Evolutionary conservation across 2,888 invertebrate genomes (phyloP), one percentile per base, ranked within the genome.

Genomic region (Clunio marinus): DNA sequence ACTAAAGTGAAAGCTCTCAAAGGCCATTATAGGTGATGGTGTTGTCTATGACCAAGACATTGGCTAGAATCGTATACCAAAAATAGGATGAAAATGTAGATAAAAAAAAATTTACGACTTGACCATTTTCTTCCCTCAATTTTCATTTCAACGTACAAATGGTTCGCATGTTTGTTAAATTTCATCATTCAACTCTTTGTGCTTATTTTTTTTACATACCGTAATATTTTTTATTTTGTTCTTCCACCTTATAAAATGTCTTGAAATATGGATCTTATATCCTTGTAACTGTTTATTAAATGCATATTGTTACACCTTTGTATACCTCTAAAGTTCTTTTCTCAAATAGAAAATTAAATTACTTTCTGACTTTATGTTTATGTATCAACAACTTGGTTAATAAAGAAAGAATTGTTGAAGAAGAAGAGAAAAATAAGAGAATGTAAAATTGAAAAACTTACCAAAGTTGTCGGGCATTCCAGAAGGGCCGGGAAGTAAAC

Each of bases 401-500:
- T 37, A 63, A 45, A 63, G 70, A 68, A 71, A 4, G 32, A 4
- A 32, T 32, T 76, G 76, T 74, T n/a, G 4, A 15, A n/a, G 15
- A 27, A 58, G 17, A 58, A 58, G 27, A 27, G 22, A 24, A 13
- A 57, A 57, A 20, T 24, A 5, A 58, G 17, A 63, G 41, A 27
- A 15, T 15, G 51, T 20, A 58, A 58, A 32, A 25, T 13, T 7
- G 10, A 13, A 45, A 45, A 72, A 86, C 88, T 88, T 81, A 89
- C 89, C 89, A 81, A 90, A 91, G 80, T 88, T 91, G 80, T 88
- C 88, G 79, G 89, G 83, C 63, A 63, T 63, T 4, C 51, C 91
- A 71, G 93, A 93, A 37, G 92, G 92, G 74, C 93, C 92, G 70
- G 93, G 91, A 77, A 93, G 82, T 73, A 93, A 83, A 75, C 91